A percentile compares a stretch with the other conserved stretches of the same genome.
These are phyloP conservation scores for Alouatta palliata DNA, from an alignment of 2,113 vertebrate genomes.

Conservation along the genomic window DNA sequence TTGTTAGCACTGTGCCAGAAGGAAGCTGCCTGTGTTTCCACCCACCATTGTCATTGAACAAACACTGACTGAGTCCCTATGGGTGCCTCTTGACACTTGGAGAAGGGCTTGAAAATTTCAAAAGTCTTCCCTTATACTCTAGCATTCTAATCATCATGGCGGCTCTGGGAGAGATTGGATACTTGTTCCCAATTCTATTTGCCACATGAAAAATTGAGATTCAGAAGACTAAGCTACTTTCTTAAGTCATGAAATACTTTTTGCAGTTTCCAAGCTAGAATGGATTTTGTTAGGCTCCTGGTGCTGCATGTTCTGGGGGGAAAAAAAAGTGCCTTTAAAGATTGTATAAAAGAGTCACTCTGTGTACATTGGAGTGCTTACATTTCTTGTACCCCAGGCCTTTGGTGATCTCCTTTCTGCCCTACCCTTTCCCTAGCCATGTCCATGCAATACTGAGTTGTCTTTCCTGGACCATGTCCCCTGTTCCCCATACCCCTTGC, in stretches of 20 bases:
- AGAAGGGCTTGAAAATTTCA: not conserved
- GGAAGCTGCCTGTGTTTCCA: not conserved
- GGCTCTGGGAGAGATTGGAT: not conserved
- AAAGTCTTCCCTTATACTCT: not conserved
- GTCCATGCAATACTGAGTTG: rapidly evolving
- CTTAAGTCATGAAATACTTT: not conserved
- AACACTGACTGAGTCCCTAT: not conserved
- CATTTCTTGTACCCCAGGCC: no score
- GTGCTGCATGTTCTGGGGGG: not conserved
- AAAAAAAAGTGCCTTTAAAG: not conserved
- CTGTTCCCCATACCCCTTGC: not conserved
- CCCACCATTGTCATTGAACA: not conserved
- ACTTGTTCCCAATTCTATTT: not conserved
- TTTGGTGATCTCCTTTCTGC: rapidly evolving
- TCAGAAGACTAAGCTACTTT: not conserved
- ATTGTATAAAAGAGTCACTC: not conserved
- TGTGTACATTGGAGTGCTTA: rapidly evolving
- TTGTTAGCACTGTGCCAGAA: not conserved
- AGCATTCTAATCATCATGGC: rapidly evolving
- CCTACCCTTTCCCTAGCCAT: not conserved
- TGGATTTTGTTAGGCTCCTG: not conserved
- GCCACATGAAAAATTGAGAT: not conserved
- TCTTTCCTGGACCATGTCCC: not conserved
- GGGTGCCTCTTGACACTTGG: not conserved
- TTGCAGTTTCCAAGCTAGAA: not conserved